Evolutionary conservation across 2,888 invertebrate genomes (phyloP).

Genomic region (Synergus japonicus): DNA sequence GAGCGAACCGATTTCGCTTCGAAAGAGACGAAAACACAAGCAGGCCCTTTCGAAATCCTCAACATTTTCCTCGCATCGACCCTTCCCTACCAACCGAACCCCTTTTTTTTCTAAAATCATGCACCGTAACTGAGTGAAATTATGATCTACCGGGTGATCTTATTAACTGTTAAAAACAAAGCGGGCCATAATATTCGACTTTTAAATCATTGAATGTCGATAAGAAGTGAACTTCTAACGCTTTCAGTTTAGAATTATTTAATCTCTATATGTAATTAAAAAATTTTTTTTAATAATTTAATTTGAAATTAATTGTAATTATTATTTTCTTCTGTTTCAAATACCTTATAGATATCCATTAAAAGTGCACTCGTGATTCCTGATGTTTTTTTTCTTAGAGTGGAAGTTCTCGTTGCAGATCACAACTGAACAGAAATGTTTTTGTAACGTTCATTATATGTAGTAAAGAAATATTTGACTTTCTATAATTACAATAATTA

Average conservation of each 20-base stretch:
- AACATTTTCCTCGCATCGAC: slow-evolving; percentile 5
- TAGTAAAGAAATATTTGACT: neutral
- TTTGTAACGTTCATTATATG: neutral
- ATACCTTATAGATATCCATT: neutral
- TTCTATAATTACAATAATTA: neutral
- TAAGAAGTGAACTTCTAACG: too few species aligned
- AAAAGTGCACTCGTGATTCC: neutral
- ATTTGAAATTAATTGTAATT: too few species aligned
- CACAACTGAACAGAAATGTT: slow-evolving; percentile 29
- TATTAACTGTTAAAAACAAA: slow-evolving; percentile 4
- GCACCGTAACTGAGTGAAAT: slow-evolving; percentile 12
- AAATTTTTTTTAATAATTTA: too few species aligned
- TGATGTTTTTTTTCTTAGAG: neutral
- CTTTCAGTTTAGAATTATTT: too few species aligned
- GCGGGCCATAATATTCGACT: neutral
- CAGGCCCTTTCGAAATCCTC: slow-evolving; percentile 30
- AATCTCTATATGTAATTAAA: too few species aligned
- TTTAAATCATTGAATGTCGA: neutral
- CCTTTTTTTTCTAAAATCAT: slow-evolving; percentile 21
- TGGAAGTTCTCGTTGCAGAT: neutral
- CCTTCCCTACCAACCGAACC: slow-evolving; percentile 11
- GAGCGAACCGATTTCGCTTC: slow-evolving; percentile 54
- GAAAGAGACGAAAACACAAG: neutral
- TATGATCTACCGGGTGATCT: slow-evolving; percentile 3
- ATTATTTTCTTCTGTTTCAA: neutral